Percentiles rank a stretch among this genome's conserved stretches.
phyloP scores from a whole-genome alignment of 2,888 invertebrate species.

The Synanthedon andrenaeformis region DNA sequence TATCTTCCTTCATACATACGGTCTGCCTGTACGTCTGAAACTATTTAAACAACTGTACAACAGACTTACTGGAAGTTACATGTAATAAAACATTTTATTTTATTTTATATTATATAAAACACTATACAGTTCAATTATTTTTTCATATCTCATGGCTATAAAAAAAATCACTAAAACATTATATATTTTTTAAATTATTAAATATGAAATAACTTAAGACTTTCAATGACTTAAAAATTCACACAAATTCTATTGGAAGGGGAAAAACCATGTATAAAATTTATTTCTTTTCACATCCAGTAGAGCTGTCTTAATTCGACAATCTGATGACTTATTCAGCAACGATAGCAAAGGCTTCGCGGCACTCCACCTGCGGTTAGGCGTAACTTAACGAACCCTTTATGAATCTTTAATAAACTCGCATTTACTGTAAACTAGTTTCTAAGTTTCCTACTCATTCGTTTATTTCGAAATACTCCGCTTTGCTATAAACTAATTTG shows the following conservation, averaged over 20 bases:
- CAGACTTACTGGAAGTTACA: not conserved
- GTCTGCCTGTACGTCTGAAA: not conserved
- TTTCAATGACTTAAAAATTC: no score
- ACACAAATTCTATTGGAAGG: no score
- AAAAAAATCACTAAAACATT: no score
- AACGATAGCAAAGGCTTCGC: conserved; percentile 39
- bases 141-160: no score
- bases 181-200: no score
- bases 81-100: no score
- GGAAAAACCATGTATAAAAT: no score
- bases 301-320: conserved; percentile 5
- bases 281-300: no score
- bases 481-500: not conserved
- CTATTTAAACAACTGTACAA: not conserved
- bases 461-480: conserved; percentile 39
- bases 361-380: conserved; percentile 57
- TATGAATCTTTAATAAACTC: conserved; percentile 65
- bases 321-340: conserved; percentile 56
- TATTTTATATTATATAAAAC: no score
- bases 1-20: not conserved
- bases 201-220: no score
- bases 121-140: no score
- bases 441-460: conserved; percentile 33
- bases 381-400: conserved; percentile 65
- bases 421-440: conserved; percentile 61